These are phyloP conservation scores for Epinephelus moara DNA, from an alignment of 2,113 vertebrate genomes.

Conservation along the genomic window DNA sequence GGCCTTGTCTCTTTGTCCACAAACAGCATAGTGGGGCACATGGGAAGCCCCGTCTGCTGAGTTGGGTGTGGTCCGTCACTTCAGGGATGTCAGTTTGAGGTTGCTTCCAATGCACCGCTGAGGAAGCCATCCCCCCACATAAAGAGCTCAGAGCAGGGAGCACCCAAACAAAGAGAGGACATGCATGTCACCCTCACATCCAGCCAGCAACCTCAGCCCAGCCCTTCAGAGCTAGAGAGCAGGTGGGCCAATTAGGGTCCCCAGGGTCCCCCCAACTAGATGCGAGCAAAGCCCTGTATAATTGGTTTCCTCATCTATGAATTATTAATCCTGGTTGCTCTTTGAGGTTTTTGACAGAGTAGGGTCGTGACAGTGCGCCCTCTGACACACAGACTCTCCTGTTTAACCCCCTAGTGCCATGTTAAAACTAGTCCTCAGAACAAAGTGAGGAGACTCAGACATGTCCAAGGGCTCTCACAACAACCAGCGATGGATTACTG, in stretches of 20 bases:
- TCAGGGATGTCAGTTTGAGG: slow-evolving; percentile 38
- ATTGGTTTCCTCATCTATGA: slow-evolving; percentile 85
- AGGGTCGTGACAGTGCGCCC: slow-evolving; percentile 46
- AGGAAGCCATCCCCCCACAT: slow-evolving; percentile 42
- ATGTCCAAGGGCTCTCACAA: not conserved
- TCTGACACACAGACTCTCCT: slow-evolving; percentile 51
- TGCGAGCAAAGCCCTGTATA: slow-evolving; percentile 73
- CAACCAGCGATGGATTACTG: not conserved
- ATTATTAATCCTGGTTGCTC: slow-evolving; percentile 83
- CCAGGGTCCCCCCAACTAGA: slow-evolving; percentile 67
- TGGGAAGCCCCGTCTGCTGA: not conserved
- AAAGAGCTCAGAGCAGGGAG: slow-evolving; percentile 25
- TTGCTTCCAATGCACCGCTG: slow-evolving; percentile 1
- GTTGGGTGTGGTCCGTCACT: slow-evolving; percentile 58
- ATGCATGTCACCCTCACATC: not conserved
- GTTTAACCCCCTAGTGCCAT: slow-evolving; percentile 57
- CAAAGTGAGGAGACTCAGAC: slow-evolving; percentile 32
- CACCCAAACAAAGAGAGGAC: slow-evolving; percentile 72
- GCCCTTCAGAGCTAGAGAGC: slow-evolving; percentile 73
- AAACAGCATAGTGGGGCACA: not conserved
- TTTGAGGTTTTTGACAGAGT: slow-evolving; percentile 69
- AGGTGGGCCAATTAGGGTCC: slow-evolving; percentile 85
- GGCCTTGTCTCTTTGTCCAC: not conserved
- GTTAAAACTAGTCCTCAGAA: slow-evolving; percentile 26
- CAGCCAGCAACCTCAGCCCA: slow-evolving; percentile 50